Conservation (phyloP, 1,140 invertebrate species). For the Formica exsecta region DNA sequence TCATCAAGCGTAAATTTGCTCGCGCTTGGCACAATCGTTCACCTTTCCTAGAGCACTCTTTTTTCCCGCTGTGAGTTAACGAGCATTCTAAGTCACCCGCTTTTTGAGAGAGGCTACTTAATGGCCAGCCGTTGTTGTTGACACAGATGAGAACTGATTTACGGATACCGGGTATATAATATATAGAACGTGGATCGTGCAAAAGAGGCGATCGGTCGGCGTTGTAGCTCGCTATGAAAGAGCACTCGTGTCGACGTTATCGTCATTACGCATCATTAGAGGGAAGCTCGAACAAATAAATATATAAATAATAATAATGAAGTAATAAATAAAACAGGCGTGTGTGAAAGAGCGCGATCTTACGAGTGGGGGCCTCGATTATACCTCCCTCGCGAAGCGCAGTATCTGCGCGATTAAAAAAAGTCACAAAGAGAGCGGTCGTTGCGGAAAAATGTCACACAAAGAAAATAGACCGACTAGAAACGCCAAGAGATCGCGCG, state of each 20-base stretch:
- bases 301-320: constrained; percentile 75
- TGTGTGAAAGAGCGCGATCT: constrained; percentile 21
- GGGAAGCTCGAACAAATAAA: constrained; percentile 37
- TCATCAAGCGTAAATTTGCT: constrained; percentile 47
- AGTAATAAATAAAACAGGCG: no score
- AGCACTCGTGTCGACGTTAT: constrained; percentile 27
- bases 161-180: constrained; percentile 55
- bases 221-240: constrained; percentile 29
- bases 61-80: constrained; percentile 54
- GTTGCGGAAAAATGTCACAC: not conserved
- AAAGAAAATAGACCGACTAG: constrained; percentile 7
- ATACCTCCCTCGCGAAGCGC: not conserved
- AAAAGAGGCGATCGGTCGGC: not conserved
- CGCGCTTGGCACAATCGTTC: constrained; percentile 7
- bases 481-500: not conserved
- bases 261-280: constrained; percentile 72
- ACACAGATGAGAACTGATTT: constrained; percentile 67
- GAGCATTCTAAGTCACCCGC: constrained; percentile 53
- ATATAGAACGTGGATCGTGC: constrained; percentile 34
- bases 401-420: constrained; percentile 8
- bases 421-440: not conserved
- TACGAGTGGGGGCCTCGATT: not conserved
- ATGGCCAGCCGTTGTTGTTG: constrained; percentile 44
- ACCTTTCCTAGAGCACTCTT: constrained; percentile 2
- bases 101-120: constrained; percentile 34